Evolutionary conservation across 2,113 vertebrate genomes (phyloP).

Genomic region (Cyanocitta stelleri): DNA sequence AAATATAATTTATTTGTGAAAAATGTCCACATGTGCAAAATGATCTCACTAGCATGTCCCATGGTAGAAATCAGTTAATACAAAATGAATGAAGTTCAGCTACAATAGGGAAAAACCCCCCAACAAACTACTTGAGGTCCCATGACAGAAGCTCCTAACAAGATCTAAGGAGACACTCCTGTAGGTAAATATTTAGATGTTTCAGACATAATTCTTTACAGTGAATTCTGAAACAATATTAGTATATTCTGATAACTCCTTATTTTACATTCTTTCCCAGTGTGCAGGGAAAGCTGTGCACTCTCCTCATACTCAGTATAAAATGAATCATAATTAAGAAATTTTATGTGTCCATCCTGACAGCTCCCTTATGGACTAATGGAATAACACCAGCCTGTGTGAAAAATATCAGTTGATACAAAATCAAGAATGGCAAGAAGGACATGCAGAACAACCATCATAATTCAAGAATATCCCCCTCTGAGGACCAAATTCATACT

Average conservation of each 20-base stretch:
- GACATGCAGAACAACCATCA: neutral
- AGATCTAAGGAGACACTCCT: neutral
- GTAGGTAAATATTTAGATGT: neutral
- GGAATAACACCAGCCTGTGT: neutral
- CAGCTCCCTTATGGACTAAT: neutral
- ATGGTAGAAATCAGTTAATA: neutral
- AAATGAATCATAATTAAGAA: neutral
- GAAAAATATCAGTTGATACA: neutral
- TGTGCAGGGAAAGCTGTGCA: neutral
- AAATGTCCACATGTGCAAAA: neutral
- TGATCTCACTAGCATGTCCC: neutral
- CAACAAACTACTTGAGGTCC: neutral
- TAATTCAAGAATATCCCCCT: neutral
- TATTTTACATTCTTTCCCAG: neutral
- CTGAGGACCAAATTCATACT: neutral
- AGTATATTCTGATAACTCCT: neutral
- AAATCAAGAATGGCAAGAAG: neutral
- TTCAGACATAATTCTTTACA: neutral
- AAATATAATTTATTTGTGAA: neutral
- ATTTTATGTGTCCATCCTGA: neutral
- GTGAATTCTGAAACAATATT: neutral
- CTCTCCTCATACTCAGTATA: neutral
- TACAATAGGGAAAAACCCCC: fast-evolving
- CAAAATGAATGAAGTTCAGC: neutral
- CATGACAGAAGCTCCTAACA: neutral